Conservation (phyloP, 2,797 vertebrate species). For the Lithobates pipiens region DNA sequence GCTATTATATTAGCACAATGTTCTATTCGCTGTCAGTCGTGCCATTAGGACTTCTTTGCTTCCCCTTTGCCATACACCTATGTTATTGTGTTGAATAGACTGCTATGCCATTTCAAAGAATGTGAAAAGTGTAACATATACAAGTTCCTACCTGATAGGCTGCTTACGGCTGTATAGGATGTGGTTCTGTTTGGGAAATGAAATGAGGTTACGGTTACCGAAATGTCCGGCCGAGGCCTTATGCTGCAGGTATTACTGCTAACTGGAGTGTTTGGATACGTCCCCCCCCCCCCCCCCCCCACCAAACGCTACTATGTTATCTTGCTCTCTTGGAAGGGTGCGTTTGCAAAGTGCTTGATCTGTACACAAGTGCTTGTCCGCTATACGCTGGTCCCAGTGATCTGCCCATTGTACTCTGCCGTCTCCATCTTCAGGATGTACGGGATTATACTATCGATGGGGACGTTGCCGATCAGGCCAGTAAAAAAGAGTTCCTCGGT, state of each 20-base stretch:
- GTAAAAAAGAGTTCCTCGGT: slow-evolving; percentile 99
- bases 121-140: slow-evolving; percentile 28
- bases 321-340: slow-evolving; percentile 3
- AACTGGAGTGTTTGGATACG: neutral
- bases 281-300: slow-evolving; percentile 1
- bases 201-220: neutral
- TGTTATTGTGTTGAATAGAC: neutral
- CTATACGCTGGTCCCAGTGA: slow-evolving; percentile 81
- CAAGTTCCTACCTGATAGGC: slow-evolving; percentile 41
- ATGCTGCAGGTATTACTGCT: slow-evolving; percentile 6
- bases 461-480: slow-evolving; percentile 96
- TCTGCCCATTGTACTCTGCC: slow-evolving; percentile 96
- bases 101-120: neutral
- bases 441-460: slow-evolving; percentile 98
- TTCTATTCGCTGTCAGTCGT: neutral
- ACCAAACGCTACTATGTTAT: slow-evolving; percentile 19
- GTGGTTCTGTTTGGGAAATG: neutral
- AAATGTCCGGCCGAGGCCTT: slow-evolving; percentile 17
- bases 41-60: neutral
- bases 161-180: slow-evolving; percentile 25
- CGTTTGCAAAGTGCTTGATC: slow-evolving; percentile 51
- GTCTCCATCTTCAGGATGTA: slow-evolving; percentile 99
- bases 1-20: neutral
- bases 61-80: neutral
- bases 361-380: slow-evolving; percentile 53